Base-by-base conservation (phyloP, 2,113 vertebrate genomes). In the Tiliqua scincoides region DNA sequence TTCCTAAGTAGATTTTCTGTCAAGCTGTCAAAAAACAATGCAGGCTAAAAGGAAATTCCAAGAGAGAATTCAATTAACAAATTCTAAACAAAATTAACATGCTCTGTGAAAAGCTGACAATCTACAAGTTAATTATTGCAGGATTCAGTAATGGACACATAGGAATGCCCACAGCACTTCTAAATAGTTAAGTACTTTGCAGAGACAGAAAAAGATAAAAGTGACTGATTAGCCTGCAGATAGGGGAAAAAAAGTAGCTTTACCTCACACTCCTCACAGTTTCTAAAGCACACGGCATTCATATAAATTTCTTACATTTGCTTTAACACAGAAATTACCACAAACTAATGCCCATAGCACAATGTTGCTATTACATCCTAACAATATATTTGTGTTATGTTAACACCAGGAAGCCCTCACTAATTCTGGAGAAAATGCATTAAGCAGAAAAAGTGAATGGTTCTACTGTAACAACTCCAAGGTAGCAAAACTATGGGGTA, bases 51-150 rank as follows among this genome's bases (percentile, higher is more conserved):
- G 21, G 27, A 71, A 79, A 79, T 79, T 72, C 37, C 76, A 48
- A 62, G 77, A 79, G 68, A 43, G 59, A 85, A 79, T 85, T 85
- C 84, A 71, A 85, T 85, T 79, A 85, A 71, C 76, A 79, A 85
- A 72, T 63, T 72, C 67, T 79, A 79, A 85, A 85, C 72, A 79
- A 79, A 79, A 72, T 79, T 40, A 79, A 68, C 76, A 63, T 71
- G 57, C 37, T 72, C 76, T 85, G 20, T 35, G 61, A 37, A 76
- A 85, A 85, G 62, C 74, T 78, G 63, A 79, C 84, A 85, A 48
- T 32, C 67, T 52, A 79, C 67, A 85, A 85, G 76, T 79, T 85
- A 79, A 85, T 85, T 85, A 79, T 79, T 85, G 67, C 68, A 35
- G 77, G 68, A 52, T 12, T 2, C 30, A 79, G 52, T 85, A 71